phyloP scores from a whole-genome alignment of 2,113 vertebrate species.

The Ctenomys sociabilis region DNA sequence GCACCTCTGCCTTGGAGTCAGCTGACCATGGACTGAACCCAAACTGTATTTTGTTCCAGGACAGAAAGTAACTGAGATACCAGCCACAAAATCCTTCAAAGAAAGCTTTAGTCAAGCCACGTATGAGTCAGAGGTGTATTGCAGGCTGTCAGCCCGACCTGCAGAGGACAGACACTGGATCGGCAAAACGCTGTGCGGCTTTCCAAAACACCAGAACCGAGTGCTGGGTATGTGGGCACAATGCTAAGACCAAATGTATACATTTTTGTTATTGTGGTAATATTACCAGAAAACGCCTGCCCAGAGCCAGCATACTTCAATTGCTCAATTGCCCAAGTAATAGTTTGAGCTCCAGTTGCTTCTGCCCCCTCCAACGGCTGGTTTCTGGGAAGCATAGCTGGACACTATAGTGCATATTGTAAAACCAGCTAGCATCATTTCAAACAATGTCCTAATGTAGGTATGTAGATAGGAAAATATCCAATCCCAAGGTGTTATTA shows the following conservation, averaged over 20 bases:
- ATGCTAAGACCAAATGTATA: neutral
- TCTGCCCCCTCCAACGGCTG: no score
- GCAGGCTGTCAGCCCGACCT: neutral
- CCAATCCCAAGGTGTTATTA: neutral
- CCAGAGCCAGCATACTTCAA: no score
- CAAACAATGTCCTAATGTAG: neutral
- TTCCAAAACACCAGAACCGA: neutral
- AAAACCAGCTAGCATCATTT: constrained; percentile 26
- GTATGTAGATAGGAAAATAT: neutral
- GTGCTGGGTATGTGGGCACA: neutral
- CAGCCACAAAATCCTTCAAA: neutral
- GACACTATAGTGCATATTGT: no score
- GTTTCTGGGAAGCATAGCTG: no score
- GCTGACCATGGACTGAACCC: neutral
- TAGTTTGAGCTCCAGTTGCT: no score
- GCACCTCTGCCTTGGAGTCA: neutral
- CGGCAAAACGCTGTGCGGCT: neutral
- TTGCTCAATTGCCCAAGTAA: no score
- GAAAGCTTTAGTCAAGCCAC: neutral
- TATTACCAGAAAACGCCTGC: no score
- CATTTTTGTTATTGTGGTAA: neutral
- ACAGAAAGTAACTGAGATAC: neutral
- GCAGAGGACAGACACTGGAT: neutral
- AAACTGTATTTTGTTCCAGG: neutral
- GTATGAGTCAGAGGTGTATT: neutral